A percentile compares a stretch with the other conserved stretches of the same genome.
Conservation (phyloP, 2,888 invertebrate species). For the Microplitis manilae region DNA sequence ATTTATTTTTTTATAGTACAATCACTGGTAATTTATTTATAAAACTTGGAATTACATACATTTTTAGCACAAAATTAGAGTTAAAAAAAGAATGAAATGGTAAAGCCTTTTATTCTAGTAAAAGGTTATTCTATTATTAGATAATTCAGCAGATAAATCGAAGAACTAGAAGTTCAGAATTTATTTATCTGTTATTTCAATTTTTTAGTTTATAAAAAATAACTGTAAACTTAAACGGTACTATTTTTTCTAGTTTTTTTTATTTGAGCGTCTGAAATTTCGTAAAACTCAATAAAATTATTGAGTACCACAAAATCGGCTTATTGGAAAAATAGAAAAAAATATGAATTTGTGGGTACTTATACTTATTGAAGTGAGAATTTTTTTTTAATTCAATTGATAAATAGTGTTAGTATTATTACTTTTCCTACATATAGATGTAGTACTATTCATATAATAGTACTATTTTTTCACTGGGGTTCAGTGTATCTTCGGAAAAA, state of each 20-base stretch:
- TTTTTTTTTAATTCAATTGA: not conserved
- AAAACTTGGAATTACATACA: not conserved
- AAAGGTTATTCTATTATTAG: not conserved
- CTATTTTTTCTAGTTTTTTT: not conserved
- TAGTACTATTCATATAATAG: not conserved
- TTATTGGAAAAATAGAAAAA: constrained; percentile 34
- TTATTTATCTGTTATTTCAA: constrained; percentile 7
- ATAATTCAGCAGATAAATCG: constrained; percentile 1
- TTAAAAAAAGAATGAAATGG: not conserved
- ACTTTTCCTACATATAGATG: not conserved
- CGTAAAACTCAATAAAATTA: constrained; percentile 3
- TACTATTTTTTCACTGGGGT: not conserved
- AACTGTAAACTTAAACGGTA: not conserved
- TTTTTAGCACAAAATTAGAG: not conserved
- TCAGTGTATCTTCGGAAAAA: not conserved
- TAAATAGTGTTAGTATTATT: not conserved
- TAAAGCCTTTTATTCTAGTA: not conserved
- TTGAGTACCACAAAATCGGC: constrained; percentile 31
- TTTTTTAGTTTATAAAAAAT: not conserved
- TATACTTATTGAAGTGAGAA: constrained; percentile 13
- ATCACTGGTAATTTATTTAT: not conserved
- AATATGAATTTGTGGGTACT: not conserved
- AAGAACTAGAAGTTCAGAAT: constrained; percentile 10
- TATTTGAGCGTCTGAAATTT: constrained; percentile 21
- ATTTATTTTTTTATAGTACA: not conserved